Evolutionary conservation across 1,140 invertebrate genomes (phyloP), one percentile per base, ranked within the genome.

Genomic region (Aphaenogaster floridana): DNA sequence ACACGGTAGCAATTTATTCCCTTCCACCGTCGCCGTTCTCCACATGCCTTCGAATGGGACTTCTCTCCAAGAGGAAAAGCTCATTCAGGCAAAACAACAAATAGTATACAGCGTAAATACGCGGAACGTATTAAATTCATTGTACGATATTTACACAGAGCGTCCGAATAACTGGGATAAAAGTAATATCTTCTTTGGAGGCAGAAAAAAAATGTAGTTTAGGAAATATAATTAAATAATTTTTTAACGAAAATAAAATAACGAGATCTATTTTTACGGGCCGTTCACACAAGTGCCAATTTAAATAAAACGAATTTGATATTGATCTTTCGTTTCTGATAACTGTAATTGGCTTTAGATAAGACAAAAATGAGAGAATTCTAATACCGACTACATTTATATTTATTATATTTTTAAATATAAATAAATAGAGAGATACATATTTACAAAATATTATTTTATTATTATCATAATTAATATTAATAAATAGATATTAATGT

Each of bases 1-100:
- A 66, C 69, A 71, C 52, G 54, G 76, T 64, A 89, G 80, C 89
- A 79, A 91, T 91, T 91, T 88, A 91, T 92, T 84, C 80, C 68
- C 52, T 87, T 86, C 86, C 86, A 76, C 61, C 61, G 48, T 57
- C 39, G 8, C 50, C 17, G 39, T 52, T 52, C 50, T 21, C 76
- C 61, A 48, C 59, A 88, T 61, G 83, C 68, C 52, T 74, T 88
- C 81, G 84, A 59, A 77, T 59, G 57, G 50, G 42, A 52, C 66
- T 52, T 68, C 78, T 36, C 61, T 39, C 3, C 36, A 17, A 52
- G 17, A 15, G 13, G 39, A 17, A 69, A 48, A 57, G 39, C 54
- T 79, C 36, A 0, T 79, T 68, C 59, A 28, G 17, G 21, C 48
- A 66, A 64, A 64, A 63, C 66, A 84, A 74, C 17, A 52, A 61